Conservation (phyloP, 2,113 vertebrate genomes). For the Sitta europaea region DNA sequence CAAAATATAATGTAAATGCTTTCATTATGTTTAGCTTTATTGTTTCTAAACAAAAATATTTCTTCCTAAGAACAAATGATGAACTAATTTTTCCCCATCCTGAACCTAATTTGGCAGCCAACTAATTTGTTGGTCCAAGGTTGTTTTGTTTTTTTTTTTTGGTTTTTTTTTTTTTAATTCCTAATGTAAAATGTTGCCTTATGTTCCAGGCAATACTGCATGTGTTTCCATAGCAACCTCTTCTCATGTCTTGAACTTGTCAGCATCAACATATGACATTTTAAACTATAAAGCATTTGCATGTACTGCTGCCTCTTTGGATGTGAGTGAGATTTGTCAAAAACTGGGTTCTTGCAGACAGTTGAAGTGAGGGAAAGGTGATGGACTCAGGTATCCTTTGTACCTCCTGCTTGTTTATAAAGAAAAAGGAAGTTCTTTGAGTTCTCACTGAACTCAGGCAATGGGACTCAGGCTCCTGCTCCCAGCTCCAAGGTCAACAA, state of each 20-base stretch:
- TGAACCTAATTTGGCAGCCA: neutral
- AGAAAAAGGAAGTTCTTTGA: neutral
- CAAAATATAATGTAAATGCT: neutral
- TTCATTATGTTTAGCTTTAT: neutral
- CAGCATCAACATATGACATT: conserved; percentile 25
- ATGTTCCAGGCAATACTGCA: neutral
- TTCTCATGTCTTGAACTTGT: conserved; percentile 49
- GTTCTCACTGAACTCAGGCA: neutral
- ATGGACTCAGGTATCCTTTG: neutral
- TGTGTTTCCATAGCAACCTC: conserved; percentile 61
- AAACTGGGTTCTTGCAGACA: neutral
- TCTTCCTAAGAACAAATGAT: neutral
- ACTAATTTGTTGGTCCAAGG: neutral
- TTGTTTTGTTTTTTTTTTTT: no score
- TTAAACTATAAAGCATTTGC: neutral
- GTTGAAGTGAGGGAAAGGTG: neutral
- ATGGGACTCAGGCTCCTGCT: neutral
- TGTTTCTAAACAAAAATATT: neutral
- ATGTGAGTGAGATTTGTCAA: neutral
- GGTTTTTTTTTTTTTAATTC: no score
- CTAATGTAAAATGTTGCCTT: conserved; percentile 9
- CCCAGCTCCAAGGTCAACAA: neutral
- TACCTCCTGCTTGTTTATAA: neutral
- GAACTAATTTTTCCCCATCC: neutral
- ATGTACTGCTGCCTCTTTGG: neutral